Conservation (phyloP, 2,113 vertebrate species). For the Equus przewalskii region DNA sequence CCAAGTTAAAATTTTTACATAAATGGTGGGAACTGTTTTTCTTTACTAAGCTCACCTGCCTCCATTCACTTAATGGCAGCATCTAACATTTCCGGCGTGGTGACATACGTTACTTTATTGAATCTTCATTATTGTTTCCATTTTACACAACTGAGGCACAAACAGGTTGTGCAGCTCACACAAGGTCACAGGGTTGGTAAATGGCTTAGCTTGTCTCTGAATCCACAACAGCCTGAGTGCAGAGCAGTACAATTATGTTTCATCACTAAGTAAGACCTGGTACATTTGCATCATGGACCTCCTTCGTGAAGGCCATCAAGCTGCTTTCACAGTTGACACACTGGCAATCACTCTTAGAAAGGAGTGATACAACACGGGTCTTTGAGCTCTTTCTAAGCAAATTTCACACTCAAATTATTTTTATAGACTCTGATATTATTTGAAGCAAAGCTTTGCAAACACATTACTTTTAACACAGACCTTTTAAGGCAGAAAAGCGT, state of each 20-base stretch:
- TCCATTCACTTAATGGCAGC: background rate
- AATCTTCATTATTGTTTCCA: background rate
- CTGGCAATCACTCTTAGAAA: background rate
- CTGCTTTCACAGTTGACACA: background rate
- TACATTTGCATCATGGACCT: background rate
- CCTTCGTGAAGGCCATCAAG: fast-evolving
- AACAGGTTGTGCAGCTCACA: background rate
- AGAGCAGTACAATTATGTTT: background rate
- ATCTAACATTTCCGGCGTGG: background rate
- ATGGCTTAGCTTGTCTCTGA: background rate
- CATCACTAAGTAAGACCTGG: background rate
- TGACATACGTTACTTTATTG: background rate
- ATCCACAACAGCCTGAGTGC: background rate
- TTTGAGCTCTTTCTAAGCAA: constrained; percentile 47
- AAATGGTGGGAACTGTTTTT: background rate
- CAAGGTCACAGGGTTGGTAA: background rate
- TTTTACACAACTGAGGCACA: background rate
- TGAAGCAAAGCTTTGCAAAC: constrained; percentile 63
- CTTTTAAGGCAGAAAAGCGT: constrained; percentile 71
- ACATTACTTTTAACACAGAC: constrained; percentile 45
- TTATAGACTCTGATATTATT: constrained; percentile 62
- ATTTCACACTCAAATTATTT: constrained; percentile 78
- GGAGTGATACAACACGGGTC: constrained; percentile 6
- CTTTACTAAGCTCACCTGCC: background rate
- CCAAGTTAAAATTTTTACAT: background rate